Base-by-base conservation (phyloP, 2,888 invertebrate species). In the Heliconius hortense region DNA sequence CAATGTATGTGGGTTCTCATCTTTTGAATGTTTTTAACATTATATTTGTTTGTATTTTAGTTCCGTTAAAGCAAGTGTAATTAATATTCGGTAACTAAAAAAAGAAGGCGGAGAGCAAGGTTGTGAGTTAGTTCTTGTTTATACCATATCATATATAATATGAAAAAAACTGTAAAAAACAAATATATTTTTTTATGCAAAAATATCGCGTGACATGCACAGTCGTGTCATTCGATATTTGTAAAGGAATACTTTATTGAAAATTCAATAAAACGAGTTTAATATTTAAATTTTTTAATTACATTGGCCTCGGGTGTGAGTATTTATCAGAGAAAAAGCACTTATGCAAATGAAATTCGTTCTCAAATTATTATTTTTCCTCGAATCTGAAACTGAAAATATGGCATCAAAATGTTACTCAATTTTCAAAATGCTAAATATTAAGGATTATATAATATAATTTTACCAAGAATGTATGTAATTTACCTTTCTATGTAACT, bases 241-340 rank as follows among this genome's bases (percentile, higher is more conserved):
- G 69, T 56, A 31, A 69, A 56, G 53, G 56, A 35, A 56, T 56
- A 69, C 10, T 69, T 31, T 35, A 69, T 56, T 69, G 35, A 69
- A 69, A 69, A 56, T 69, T 69, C 56, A 69, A 56, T 69, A 69
- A 53, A 56, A 69, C 69, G 15, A 69, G 69, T 69, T 69, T 15
- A 56, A 56, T 69, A 69, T 69, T 69, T 56, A 15, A 69, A 69
- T 56, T 7, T 56, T 56, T 69, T 69, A 69, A 69, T 69, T 69
- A 69, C 56, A 69, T 69, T 69, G 69, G 69, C 69, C 69, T 69
- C 69, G 69, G 15, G 69, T 69, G 31, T n/a, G 7, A 69, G 69
- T 56, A 24, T 69, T 69, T 69, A 69, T 69, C 35, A 35, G 69
- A 56, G 31, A 35, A 69, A 69, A 69, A 56, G 53, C 56, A 56